Evolutionary conservation across 2,888 invertebrate genomes (phyloP), one percentile per base, ranked within the genome.

Genomic region (Thereva unica): DNA sequence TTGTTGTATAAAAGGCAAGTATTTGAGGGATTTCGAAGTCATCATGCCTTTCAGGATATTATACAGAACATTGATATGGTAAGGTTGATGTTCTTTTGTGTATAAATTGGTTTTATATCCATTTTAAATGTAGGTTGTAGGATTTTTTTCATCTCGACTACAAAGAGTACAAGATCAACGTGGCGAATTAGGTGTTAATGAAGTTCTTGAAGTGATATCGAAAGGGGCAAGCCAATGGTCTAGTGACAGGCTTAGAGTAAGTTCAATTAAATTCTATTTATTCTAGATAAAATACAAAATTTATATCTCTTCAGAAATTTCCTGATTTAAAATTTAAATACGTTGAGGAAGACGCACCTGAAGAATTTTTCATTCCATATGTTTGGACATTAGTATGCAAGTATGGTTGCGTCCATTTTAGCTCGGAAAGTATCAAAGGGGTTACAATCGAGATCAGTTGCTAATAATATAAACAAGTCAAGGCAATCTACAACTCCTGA

Each of bases 291-390:
- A 10, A 5, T 45, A 35, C 35, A 44, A 23, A 8, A 34, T 41
- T 57, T 45, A 47, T 68, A 74, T 68, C 69, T 68, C 80, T 84
- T 2, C 83, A 97, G 94, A 98, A 97, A 89, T 97, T 98, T 80
- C 98, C 98, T 0, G 98, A 98, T 76, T 83, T 99, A 54, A 98
- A 97, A 82, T 99, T 99, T 83, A 95, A 97, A 72, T 99, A 99
- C 78, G 98, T 99, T 0, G 99, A 99, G 82, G 99, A 99, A 80
- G 98, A 98, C 71, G 89, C 93, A 67, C 98, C 98, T 0, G 98
- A 98, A 79, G 97, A 98, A 76, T 99, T 99, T 84, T 99, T 99
- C 84, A 95, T 98, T 72, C 99, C 99, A 0, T 99, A 99, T 80
- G 94, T 98, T 35, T 99, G 99, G 99, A 92, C 92, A 3, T 84